Evolutionary conservation across 2,888 invertebrate species (phyloP), one percentile per base, ranked within the genome.

Genomic region (Gastrophysa polygoni): DNA sequence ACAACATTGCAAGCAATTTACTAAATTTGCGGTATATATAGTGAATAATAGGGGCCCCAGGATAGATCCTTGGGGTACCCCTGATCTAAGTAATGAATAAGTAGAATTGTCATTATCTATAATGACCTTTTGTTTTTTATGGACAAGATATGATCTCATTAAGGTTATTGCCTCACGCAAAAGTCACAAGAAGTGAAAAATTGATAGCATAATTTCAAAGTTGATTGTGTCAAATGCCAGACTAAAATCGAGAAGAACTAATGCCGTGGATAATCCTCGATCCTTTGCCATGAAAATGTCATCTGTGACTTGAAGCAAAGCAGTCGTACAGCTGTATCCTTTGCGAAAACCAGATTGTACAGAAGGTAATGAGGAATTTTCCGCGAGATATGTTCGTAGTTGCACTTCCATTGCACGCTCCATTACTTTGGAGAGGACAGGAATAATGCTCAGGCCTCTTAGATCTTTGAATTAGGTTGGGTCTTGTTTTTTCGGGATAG

Each of bases 401-500:
- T 48, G 47, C n/a, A 21, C n/a, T 21, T 48, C 18, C 20, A 48
- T 48, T 21, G 47, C 47, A 20, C 20, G 17, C 20, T 48, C 47
- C 21, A 48, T 7, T 18, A 48, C 21, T 14, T 48, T 18, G n/a
- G 47, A 20, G n/a, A 48, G 47, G n/a, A 10, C 47, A 21, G 17
- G 47, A 48, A 48, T 18, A 20, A 48, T 48, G 20, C 47, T 48
- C 47, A 48, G 11, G n/a, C 47, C 47, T 21, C 47, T 48, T 21
- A 48, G 11, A 28, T 49, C 29, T 29, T 49, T 49, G n/a, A 14
- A 49, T 49, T 49, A n/a, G n/a, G 17, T n/a, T 28, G 28, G 49
- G 28, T 28, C 28, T 16, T 24, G 24, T 49, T 49, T 49, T 28
- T 28, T 49, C n/a, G 49, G 49, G 8, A 49, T 1, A 7, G n/a